Evolutionary conservation across 2,888 invertebrate species (phyloP), one percentile per base, ranked within the genome.

Genomic region (Venusia cambrica): DNA sequence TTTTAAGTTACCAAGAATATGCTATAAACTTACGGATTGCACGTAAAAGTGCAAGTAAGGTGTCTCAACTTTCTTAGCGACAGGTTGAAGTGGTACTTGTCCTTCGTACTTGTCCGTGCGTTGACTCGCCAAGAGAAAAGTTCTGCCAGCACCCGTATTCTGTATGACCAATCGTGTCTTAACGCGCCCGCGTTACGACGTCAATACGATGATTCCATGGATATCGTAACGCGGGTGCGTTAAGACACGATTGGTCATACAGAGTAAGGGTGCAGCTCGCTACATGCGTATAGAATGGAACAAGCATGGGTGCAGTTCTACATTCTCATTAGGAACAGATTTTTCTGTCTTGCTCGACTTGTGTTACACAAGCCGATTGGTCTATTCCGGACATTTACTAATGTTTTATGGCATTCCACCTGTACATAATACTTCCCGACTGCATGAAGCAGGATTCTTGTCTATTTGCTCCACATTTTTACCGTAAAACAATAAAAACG

Each of bases 61-160:
- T 54, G 43, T 56, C 56, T 68, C 70, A 67, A 75, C 80, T 79
- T 79, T 81, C 77, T 65, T 70, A 50, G 45, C 54, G 41, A 55
- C 54, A 44, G 43, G 54, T 34, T 19, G 34, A n/a, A n/a, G n/a
- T n/a, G n/a, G n/a, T n/a, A n/a, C n/a, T n/a, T n/a, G n/a, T n/a
- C n/a, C n/a, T 31, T 26, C 15, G 27, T 20, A 15, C 12, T 32
- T 54, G 46, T 19, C 41, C 48, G 74, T 62, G 53, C 76, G 54
- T 66, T 72, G 68, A 54, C 51, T 60, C 51, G 52, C 52, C 57
- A 58, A 6, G 7, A 7, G 6, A 3, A 18, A 4, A 7, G 18
- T 7, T 4, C 4, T n/a, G n/a, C n/a, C n/a, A n/a, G n/a, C n/a
- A n/a, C n/a, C n/a, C n/a, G n/a, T n/a, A n/a, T n/a, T n/a, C n/a